phyloP scores from a whole-genome alignment of 2,888 invertebrate genomes.

The Strigamia transsilvanica region DNA sequence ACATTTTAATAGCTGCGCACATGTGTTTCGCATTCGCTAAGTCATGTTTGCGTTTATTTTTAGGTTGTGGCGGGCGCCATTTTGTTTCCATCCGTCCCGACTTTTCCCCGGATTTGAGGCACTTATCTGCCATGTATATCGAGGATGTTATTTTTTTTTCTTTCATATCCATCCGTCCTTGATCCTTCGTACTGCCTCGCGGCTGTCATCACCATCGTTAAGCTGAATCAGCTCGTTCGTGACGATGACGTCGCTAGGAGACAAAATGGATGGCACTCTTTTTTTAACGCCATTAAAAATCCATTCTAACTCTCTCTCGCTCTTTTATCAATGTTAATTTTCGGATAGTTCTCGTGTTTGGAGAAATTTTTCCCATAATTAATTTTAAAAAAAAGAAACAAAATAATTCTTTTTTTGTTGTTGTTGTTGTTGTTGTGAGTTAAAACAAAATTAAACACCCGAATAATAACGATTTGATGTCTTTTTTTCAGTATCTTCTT shows the following conservation, averaged over 20 bases:
- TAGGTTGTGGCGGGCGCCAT: background rate
- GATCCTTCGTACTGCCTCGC: background rate
- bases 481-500: background rate
- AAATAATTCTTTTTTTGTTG: background rate
- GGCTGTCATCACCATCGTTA: background rate
- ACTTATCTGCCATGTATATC: background rate
- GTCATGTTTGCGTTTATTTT: background rate
- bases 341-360: background rate
- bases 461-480: background rate
- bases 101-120: background rate
- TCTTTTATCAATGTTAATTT: background rate
- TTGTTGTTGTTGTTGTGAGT: background rate
- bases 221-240: background rate
- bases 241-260: background rate
- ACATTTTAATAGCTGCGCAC: background rate
- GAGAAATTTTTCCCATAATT: background rate
- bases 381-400: background rate
- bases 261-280: background rate
- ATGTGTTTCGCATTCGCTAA: too few relatives aligned
- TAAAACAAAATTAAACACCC: background rate
- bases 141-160: background rate
- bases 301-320: background rate
- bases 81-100: slow-evolving; percentile 10
- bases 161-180: background rate
- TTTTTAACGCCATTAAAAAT: background rate